Evolutionary conservation across 1,140 invertebrate species (phyloP).

Genomic region (Agrypnia vestita): DNA sequence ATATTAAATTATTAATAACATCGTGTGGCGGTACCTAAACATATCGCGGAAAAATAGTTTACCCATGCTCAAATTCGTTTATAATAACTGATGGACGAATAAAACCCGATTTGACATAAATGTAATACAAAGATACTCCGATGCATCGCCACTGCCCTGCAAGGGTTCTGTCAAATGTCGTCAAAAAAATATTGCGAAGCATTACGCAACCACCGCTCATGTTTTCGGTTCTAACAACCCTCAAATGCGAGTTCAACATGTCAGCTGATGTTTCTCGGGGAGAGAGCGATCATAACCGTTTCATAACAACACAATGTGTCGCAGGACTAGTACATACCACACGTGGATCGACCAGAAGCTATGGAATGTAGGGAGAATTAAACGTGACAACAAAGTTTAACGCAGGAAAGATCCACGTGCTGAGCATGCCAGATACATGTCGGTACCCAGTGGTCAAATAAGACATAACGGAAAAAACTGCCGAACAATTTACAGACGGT

Average conservation of each 20-base stretch:
- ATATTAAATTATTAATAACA: too few species aligned
- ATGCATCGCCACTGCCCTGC: not conserved
- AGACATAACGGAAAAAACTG: not conserved
- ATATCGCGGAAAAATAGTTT: too few species aligned
- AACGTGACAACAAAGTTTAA: not conserved
- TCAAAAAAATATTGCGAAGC: slow-evolving; percentile 2
- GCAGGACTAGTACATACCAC: not conserved
- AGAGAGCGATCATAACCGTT: not conserved
- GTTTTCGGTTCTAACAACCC: slow-evolving; percentile 22
- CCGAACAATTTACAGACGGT: not conserved
- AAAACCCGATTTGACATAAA: not conserved
- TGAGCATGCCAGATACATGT: slow-evolving; percentile 29
- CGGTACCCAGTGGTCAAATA: not conserved
- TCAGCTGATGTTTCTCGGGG: slow-evolving; percentile 11
- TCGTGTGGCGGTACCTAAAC: too few species aligned
- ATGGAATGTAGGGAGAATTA: not conserved
- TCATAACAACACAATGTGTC: slow-evolving; percentile 28
- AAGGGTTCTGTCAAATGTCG: slow-evolving; percentile 7
- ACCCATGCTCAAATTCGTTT: too few species aligned
- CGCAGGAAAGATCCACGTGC: slow-evolving; percentile 21
- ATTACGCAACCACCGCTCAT: slow-evolving; percentile 22
- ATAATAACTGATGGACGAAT: too few species aligned
- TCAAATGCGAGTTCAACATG: slow-evolving; percentile 10
- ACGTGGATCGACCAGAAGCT: not conserved
- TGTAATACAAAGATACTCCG: not conserved